Evolutionary conservation across 2,113 vertebrate species (phyloP).

Genomic region (Myotis brandtii): DNA sequence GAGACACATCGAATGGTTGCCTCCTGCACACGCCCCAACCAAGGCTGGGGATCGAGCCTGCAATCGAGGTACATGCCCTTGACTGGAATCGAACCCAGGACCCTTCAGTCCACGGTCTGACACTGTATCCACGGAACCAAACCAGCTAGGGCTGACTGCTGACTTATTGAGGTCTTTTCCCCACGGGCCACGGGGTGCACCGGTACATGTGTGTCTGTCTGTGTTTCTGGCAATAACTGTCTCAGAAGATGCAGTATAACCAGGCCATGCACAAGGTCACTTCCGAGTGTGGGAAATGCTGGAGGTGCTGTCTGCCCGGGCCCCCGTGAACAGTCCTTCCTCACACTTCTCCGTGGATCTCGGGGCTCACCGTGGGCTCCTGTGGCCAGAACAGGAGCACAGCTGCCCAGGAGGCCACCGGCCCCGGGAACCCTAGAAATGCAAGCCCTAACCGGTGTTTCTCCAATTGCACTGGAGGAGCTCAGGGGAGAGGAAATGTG

Average conservation of each 20-base stretch:
- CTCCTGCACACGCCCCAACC: no score
- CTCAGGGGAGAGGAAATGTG: no score
- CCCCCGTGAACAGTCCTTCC: fast-evolving
- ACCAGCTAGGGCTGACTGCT: neutral
- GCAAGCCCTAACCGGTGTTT: no score
- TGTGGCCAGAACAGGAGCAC: neutral
- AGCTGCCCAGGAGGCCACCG: no score
- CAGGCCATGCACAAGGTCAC: fast-evolving
- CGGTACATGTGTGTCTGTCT: neutral
- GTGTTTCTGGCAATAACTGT: neutral
- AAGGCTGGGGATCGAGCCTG: neutral
- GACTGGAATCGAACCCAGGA: neutral
- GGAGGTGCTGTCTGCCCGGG: neutral
- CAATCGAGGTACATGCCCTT: neutral
- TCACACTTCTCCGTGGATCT: neutral
- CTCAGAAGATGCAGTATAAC: neutral
- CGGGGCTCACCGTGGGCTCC: neutral
- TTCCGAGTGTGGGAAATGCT: neutral
- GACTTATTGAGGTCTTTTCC: neutral
- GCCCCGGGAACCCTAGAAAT: no score
- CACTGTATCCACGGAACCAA: neutral
- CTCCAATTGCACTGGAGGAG: no score
- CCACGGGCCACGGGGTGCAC: neutral
- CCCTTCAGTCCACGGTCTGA: neutral
- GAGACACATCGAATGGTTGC: neutral